Conservation (phyloP, 92 coral and sea anemone genomes). For the Phenganax subtilis region DNA sequence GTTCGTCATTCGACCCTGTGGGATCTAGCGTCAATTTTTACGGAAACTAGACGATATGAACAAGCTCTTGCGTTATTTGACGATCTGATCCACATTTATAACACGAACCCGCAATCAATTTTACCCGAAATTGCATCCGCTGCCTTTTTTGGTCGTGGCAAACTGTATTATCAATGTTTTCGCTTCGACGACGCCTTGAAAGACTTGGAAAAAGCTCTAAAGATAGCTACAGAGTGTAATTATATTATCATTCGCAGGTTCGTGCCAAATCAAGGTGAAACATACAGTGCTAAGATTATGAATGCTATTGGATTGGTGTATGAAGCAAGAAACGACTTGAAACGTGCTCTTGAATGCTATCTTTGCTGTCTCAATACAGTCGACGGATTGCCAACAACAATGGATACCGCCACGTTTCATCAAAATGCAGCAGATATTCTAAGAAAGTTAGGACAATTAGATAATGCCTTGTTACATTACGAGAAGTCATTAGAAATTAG, state of each 20-base stretch:
- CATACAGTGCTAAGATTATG: constrained; percentile 1
- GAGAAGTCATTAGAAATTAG: constrained; percentile 32
- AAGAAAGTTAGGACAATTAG: constrained; percentile 15
- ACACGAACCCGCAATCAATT: constrained; percentile 1
- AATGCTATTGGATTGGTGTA: constrained; percentile 28
- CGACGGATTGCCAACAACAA: not conserved
- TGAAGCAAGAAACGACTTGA: constrained; percentile 11
- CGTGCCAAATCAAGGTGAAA: not conserved
- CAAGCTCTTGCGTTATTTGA: constrained; percentile 15
- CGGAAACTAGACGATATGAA: constrained; percentile 1
- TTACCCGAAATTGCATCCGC: not conserved
- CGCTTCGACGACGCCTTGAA: constrained; percentile 2
- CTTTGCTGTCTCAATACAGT: constrained; percentile 3
- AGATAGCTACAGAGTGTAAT: not conserved
- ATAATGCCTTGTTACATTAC: constrained; percentile 23
- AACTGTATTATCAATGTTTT: constrained; percentile 1
- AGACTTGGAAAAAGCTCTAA: constrained; percentile 26
- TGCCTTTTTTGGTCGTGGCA: constrained; percentile 10
- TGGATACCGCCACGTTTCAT: constrained; percentile 11
- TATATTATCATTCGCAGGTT: not conserved
- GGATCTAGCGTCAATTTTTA: constrained; percentile 13
- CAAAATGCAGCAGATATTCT: constrained; percentile 22
- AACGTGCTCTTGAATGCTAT: constrained; percentile 22
- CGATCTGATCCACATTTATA: constrained; percentile 11
- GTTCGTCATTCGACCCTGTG: not conserved